phyloP scores from a whole-genome alignment of 2,888 invertebrate genomes.

The Eupithecia centaureata region DNA sequence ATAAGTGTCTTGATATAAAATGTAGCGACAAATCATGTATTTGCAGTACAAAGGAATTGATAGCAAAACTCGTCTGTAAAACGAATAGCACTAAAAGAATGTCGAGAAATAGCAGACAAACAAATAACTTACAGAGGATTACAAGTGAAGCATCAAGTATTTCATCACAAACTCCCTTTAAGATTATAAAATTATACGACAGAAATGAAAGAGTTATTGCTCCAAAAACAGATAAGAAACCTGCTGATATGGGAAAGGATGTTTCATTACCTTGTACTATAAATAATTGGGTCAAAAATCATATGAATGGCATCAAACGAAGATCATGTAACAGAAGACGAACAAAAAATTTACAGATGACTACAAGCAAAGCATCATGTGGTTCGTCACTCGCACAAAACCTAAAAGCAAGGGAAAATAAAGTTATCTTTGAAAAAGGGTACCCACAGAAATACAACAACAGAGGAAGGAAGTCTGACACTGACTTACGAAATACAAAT shows the following conservation, averaged over 20 bases:
- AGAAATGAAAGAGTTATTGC: background rate
- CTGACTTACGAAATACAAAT: background rate
- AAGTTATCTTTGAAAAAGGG: background rate
- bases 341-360: background rate
- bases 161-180: background rate
- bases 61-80: background rate
- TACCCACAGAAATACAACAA: background rate
- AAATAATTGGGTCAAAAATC: background rate
- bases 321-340: background rate
- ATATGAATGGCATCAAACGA: background rate
- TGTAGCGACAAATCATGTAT: background rate
- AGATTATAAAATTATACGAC: background rate
- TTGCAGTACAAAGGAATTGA: background rate
- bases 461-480: background rate
- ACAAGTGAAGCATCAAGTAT: background rate
- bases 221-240: background rate
- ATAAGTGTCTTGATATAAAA: background rate
- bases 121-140: background rate
- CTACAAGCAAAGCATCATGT: background rate
- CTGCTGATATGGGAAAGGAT: too few species aligned
- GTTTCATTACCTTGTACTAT: background rate
- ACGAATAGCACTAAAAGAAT: background rate
- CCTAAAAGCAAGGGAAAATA: background rate
- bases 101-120: background rate
- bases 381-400: background rate